Evolutionary conservation across 2,888 invertebrate species (phyloP).

Genomic region (Ennomos quercinarius): DNA sequence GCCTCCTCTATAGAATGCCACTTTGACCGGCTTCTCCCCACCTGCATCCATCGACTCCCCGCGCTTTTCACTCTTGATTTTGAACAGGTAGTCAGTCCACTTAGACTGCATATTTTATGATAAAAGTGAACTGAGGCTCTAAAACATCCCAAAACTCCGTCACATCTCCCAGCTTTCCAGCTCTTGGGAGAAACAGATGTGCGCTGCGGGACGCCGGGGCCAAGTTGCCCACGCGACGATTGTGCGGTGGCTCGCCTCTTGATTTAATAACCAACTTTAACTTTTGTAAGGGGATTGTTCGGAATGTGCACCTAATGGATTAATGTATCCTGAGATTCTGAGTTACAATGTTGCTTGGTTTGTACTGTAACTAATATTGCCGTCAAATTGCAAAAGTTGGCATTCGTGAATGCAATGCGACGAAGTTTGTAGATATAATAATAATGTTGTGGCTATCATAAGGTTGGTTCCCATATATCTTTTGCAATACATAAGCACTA

Average conservation of each 20-base stretch:
- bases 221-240: conserved; percentile 59
- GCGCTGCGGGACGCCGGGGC: conserved; percentile 61
- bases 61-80: no score
- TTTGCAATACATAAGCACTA: no score
- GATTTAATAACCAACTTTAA: conserved; percentile 43
- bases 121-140: no score
- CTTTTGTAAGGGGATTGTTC: conserved; percentile 33
- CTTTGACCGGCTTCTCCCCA: no score
- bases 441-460: no score
- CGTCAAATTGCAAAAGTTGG: not conserved
- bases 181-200: conserved; percentile 56
- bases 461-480: no score
- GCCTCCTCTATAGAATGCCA: no score
- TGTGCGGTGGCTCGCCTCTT: conserved; percentile 43
- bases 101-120: not conserved
- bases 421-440: no score
- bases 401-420: no score
- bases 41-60: no score
- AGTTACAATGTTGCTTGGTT: conserved; percentile 22
- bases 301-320: conserved; percentile 23
- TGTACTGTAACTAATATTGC: conserved; percentile 4
- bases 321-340: conserved; percentile 18
- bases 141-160: not conserved
- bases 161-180: conserved; percentile 9
- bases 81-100: no score